Evolutionary conservation across 2,888 invertebrate species (phyloP), one percentile per base, ranked within the genome.

Genomic region (Epinotia ramella): DNA sequence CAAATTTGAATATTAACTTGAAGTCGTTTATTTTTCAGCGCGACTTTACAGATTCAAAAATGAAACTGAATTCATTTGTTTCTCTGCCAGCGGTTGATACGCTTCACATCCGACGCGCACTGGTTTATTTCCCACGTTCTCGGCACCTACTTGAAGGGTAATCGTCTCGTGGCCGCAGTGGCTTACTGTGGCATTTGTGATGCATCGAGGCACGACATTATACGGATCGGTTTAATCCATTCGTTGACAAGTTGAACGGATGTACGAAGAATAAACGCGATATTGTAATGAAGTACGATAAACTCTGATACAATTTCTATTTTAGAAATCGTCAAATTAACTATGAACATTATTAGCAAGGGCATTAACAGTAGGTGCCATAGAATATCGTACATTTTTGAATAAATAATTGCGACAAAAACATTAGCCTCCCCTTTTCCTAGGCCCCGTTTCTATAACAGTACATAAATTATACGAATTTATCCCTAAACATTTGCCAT

Each of bases 121-220:
- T 67, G 78, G 69, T 63, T 33, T 20, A 72, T 77, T 79, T 79
- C 79, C 78, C 78, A 79, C 79, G 78, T 76, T 73, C 75, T 75
- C 71, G 64, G 53, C 75, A 68, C 49, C 64, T 68, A 73, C 67
- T 72, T 74, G 69, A 76, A 75, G 78, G 73, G 77, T 73, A 77
- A 77, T 78, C 77, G 78, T 69, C 73, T 70, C 78, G 67, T 65
- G 73, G 65, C 62, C 65, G 60, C 71, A 44, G 49, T 20, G 59
- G 73, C 77, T 73, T 74, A 76, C 64, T 67, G 63, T 67, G 73
- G 40, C 65, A 53, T 65, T 73, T 73, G 67, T 70, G 69, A 69
- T 70, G 64, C 70, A 72, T 67, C 63, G 65, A 56, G 65, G 11
- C 65, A 56, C 44, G 66, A 62, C 67, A 67, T 67, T 40, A 49